Evolutionary conservation across 2,888 invertebrate genomes (phyloP).

Genomic region (Schizaphis graminum): DNA sequence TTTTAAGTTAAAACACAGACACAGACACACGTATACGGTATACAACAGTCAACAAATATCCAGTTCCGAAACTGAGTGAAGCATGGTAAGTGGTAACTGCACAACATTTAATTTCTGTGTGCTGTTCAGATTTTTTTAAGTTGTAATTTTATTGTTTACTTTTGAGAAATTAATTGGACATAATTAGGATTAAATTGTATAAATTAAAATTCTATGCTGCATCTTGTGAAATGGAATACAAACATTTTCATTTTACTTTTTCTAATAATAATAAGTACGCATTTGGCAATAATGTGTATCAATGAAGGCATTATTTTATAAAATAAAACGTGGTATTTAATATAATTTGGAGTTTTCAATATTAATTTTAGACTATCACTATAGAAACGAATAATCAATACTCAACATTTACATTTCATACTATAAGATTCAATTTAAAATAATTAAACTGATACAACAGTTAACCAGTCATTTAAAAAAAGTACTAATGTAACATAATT

Average conservation of each 20-base stretch:
- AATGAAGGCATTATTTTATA: neutral
- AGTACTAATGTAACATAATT: neutral
- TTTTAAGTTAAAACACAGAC: neutral
- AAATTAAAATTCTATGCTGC: neutral
- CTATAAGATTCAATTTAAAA: neutral
- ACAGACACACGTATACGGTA: neutral
- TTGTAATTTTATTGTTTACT: neutral
- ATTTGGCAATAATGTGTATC: neutral
- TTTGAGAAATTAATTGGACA: neutral
- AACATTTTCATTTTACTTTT: neutral
- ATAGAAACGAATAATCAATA: neutral
- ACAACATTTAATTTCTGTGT: neutral
- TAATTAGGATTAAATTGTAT: neutral
- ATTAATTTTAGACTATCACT: neutral
- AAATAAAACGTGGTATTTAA: neutral
- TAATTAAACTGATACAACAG: neutral
- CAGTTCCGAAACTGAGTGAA: neutral
- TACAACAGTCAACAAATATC: neutral
- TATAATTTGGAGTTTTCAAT: neutral
- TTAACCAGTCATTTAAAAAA: neutral
- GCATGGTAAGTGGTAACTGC: too few species aligned
- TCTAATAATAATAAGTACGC: neutral
- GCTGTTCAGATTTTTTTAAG: neutral
- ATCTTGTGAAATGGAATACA: neutral
- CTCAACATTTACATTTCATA: neutral